These are phyloP conservation scores for Kryptolebias ocellatus DNA, from an alignment of 2,797 vertebrate species.

Conservation along the genomic window DNA sequence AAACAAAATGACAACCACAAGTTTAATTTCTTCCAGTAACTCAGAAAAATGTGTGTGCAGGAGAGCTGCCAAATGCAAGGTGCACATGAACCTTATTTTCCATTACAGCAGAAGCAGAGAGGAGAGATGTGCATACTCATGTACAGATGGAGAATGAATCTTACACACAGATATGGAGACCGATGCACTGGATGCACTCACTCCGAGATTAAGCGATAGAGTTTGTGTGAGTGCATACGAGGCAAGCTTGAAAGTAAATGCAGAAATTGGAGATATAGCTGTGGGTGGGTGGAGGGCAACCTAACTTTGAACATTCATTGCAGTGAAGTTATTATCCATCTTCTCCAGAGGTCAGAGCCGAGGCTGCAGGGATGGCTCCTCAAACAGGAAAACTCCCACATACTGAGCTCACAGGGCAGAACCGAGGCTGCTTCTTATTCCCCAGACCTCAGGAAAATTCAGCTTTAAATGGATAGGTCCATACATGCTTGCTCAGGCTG, in stretches of 20 bases:
- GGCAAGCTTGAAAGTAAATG: conserved; percentile 58
- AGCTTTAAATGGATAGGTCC: conserved; percentile 9
- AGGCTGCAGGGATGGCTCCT: conserved; percentile 58
- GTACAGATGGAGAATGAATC: conserved; percentile 17
- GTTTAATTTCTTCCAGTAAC: too few relatives aligned
- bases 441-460: conserved; percentile 18
- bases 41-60: not conserved
- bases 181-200: conserved; percentile 15
- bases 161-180: conserved; percentile 31
- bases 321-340: conserved; percentile 66
- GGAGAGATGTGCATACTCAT: conserved; percentile 4
- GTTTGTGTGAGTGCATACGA: not conserved
- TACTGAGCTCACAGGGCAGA: conserved; percentile 33
- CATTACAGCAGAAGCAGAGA: conserved; percentile 13
- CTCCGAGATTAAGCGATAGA: conserved; percentile 31
- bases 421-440: conserved; percentile 37
- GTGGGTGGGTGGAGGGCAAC: conserved; percentile 73
- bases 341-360: conserved; percentile 61
- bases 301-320: conserved; percentile 70
- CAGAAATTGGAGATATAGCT: conserved; percentile 63
- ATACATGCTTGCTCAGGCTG: not conserved
- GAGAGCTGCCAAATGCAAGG: too few relatives aligned
- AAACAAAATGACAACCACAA: too few relatives aligned
- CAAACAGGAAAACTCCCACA: conserved; percentile 56
- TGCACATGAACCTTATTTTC: not conserved